Percentiles rank a stretch among this genome's conserved stretches.
These are phyloP conservation scores for Eidolon dupreanum DNA, from an alignment of 2,797 vertebrate species.

Conservation along the genomic window DNA sequence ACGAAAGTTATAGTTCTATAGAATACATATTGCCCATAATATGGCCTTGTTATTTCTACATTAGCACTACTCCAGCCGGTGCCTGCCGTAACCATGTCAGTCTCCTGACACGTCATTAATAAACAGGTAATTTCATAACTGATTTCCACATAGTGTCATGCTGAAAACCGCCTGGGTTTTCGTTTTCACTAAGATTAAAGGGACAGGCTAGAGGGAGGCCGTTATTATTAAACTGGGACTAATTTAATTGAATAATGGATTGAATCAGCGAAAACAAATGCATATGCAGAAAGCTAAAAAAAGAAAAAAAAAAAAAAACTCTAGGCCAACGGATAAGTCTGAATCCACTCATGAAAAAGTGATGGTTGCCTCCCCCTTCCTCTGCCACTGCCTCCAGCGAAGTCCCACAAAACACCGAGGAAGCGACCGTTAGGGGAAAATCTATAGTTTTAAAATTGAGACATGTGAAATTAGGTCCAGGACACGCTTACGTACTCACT, in stretches of 20 bases:
- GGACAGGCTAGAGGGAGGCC: constrained; percentile 54
- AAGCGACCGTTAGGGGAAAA: not conserved
- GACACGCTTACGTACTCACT: not conserved
- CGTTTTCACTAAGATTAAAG: constrained; percentile 81
- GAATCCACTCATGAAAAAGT: constrained; percentile 65
- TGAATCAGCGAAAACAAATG: constrained; percentile 64
- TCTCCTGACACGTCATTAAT: constrained; percentile 87
- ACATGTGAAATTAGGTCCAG: constrained; percentile 44
- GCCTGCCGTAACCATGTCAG: constrained; percentile 80
- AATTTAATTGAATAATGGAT: constrained; percentile 79
- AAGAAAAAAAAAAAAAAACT: constrained; percentile 36
- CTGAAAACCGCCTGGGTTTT: constrained; percentile 88
- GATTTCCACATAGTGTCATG: constrained; percentile 86
- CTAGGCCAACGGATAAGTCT: constrained; percentile 58
- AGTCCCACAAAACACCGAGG: constrained; percentile 47
- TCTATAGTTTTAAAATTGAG: not conserved
- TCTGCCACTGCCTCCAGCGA: constrained; percentile 28
- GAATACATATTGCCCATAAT: constrained; percentile 74
- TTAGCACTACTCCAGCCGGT: constrained; percentile 77
- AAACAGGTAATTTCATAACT: constrained; percentile 88
- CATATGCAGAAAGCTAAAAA: constrained; percentile 58
- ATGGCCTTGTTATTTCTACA: constrained; percentile 81
- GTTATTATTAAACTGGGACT: constrained; percentile 71
- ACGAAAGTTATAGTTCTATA: constrained; percentile 67
- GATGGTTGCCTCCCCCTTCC: not conserved